Conservation (phyloP, 2,888 invertebrate genomes). For the Pandemis corylana region DNA sequence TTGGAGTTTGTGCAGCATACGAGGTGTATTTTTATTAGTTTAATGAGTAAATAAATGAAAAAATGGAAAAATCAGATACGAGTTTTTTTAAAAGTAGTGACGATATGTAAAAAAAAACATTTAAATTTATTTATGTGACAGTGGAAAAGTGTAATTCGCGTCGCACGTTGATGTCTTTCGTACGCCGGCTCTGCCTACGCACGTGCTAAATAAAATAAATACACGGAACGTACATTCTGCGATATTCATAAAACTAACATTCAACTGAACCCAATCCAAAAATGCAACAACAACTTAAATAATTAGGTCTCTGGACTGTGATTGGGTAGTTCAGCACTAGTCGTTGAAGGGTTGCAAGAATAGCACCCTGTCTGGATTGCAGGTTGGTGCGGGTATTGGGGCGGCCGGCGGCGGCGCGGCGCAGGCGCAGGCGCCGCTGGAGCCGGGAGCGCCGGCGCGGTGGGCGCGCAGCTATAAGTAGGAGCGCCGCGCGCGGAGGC, state of each 20-base stretch:
- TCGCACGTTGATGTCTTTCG: constrained; percentile 71
- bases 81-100: no score
- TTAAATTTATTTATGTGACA: neutral
- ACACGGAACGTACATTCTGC: neutral
- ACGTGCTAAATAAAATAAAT: neutral
- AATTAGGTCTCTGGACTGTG: no score
- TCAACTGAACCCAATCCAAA: no score
- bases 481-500: constrained; percentile 77
- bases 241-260: neutral
- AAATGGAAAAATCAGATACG: no score
- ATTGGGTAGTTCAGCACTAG: no score
- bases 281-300: no score
- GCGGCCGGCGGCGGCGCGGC: constrained; percentile 37
- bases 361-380: neutral
- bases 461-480: constrained; percentile 82
- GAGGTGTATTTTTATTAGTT: no score
- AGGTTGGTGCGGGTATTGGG: neutral
- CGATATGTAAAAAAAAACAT: neutral
- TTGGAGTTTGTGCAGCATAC: no score
- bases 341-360: no score
- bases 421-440: neutral
- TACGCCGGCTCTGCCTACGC: constrained; percentile 32
- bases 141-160: neutral
- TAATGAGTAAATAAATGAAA: no score
- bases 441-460: constrained; percentile 48